phyloP scores from a whole-genome alignment of 1,140 invertebrate species.

The Hylaeus volcanicus region DNA sequence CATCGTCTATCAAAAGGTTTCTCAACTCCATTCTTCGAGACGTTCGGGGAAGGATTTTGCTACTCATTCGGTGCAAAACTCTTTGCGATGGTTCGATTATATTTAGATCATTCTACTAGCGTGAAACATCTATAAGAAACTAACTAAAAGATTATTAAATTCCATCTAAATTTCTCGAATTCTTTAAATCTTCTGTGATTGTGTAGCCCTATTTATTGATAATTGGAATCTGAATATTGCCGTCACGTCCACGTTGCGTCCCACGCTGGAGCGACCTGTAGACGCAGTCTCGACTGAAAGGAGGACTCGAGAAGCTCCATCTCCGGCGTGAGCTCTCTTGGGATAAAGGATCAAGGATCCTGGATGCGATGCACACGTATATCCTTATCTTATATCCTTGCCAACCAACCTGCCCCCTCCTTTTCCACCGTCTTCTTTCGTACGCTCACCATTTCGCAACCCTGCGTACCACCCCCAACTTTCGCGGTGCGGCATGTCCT shows the following conservation, averaged over 20 bases:
- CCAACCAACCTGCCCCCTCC: slow-evolving; percentile 55
- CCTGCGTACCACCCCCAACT: slow-evolving; percentile 65
- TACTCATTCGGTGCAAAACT: too few species aligned
- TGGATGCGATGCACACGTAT: slow-evolving; percentile 75
- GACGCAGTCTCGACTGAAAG: slow-evolving; percentile 66
- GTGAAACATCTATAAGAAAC: too few species aligned
- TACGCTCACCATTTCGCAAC: slow-evolving; percentile 44
- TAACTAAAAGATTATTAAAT: neutral
- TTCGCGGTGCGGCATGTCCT: slow-evolving; percentile 67
- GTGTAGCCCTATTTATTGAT: neutral
- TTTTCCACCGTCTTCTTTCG: slow-evolving; percentile 52
- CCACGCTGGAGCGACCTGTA: slow-evolving; percentile 57
- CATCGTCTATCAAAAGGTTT: too few species aligned
- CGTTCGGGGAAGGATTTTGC: neutral
- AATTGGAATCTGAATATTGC: neutral
- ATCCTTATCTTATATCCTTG: slow-evolving; percentile 76
- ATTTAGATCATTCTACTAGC: too few species aligned
- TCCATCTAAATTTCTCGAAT: neutral
- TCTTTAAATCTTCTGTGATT: neutral
- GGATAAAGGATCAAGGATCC: slow-evolving; percentile 78
- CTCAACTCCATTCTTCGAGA: neutral
- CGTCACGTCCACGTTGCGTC: neutral
- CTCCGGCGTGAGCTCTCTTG: slow-evolving; percentile 70
- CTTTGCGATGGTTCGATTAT: too few species aligned
- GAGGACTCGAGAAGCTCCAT: slow-evolving; percentile 72